Percentiles rank a stretch among this genome's conserved stretches.
Evolutionary conservation across 2,113 vertebrate genomes (phyloP).

Genomic region (Mohoua ochrocephala): DNA sequence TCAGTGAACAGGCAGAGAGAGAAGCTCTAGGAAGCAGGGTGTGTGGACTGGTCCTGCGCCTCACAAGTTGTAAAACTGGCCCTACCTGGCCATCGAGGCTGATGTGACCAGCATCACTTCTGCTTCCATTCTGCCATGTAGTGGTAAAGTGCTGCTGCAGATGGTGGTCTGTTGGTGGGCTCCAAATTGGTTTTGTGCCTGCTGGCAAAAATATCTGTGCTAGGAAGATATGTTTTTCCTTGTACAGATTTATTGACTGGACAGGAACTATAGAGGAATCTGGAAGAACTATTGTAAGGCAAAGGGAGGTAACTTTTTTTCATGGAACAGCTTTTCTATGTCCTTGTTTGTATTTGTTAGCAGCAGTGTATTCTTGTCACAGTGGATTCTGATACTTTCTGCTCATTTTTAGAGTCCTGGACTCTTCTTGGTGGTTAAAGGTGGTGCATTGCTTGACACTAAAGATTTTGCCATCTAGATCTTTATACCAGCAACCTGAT

Average conservation of each 20-base stretch:
- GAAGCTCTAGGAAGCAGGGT: background rate
- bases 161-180: background rate
- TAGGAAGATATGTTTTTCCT: constrained; percentile 2
- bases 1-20: background rate
- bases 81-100: background rate
- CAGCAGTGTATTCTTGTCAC: background rate
- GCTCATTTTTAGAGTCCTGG: background rate
- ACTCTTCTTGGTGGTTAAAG: background rate
- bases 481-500: background rate
- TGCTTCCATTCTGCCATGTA: background rate
- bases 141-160: background rate
- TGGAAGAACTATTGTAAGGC: background rate
- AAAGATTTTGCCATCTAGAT: background rate
- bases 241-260: constrained; percentile 15
- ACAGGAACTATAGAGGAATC: background rate
- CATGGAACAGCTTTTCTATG: background rate
- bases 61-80: background rate
- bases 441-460: background rate
- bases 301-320: background rate
- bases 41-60: background rate
- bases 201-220: background rate
- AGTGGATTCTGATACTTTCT: background rate
- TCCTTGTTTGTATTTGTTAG: background rate
- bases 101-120: background rate
- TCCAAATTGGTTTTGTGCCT: constrained; percentile 14